Percentiles rank a stretch among this genome's conserved stretches.
These are phyloP conservation scores for Pachycephala philippinensis DNA, from an alignment of 2,113 vertebrate genomes.

Conservation along the genomic window DNA sequence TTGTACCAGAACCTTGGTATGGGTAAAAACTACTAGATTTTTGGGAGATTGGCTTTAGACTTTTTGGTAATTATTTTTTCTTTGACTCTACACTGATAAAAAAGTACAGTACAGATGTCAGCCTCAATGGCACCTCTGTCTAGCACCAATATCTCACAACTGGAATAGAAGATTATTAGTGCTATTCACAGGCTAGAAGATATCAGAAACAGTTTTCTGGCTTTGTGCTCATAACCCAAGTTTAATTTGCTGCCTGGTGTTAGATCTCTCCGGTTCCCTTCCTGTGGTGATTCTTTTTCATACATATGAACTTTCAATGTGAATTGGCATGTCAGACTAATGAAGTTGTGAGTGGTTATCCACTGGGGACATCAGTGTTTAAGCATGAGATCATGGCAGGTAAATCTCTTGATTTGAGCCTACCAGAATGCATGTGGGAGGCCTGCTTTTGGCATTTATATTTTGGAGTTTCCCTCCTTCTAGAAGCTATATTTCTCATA, in stretches of 20 bases:
- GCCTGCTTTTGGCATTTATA: background rate
- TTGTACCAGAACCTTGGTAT: background rate
- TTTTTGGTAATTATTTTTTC: background rate
- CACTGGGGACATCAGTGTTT: background rate
- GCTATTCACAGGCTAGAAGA: background rate
- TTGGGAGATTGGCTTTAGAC: background rate
- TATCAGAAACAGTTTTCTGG: background rate
- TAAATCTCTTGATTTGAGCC: background rate
- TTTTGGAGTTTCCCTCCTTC: background rate
- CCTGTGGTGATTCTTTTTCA: background rate
- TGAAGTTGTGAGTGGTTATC: background rate
- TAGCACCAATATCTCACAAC: background rate
- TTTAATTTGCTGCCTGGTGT: background rate
- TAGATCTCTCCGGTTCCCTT: background rate
- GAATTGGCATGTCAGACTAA: background rate
- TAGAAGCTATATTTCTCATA: background rate
- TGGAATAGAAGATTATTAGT: background rate
- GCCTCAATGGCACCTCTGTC: background rate
- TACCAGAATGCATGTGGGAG: rapidly evolving
- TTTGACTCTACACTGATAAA: background rate
- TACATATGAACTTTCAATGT: background rate
- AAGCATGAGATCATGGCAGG: background rate
- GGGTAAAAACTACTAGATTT: background rate
- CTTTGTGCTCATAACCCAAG: background rate
- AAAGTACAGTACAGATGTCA: background rate